phyloP scores from a whole-genome alignment of 2,888 invertebrate genomes.

The Drosophila neonasuta region DNA sequence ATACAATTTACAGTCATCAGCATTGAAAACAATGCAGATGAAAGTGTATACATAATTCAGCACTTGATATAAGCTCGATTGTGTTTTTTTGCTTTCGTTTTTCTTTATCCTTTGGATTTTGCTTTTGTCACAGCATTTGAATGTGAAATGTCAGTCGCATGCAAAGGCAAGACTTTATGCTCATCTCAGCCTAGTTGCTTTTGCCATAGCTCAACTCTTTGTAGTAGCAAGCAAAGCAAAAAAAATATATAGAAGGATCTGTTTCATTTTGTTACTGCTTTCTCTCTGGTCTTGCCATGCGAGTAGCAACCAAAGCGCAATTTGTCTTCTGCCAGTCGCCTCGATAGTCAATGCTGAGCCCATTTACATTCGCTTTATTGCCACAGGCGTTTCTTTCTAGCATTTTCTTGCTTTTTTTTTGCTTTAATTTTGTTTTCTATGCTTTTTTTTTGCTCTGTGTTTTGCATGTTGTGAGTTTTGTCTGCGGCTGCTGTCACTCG shows the following conservation, averaged over 20 bases:
- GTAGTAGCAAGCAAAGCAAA: constrained; percentile 25
- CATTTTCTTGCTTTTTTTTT: neutral
- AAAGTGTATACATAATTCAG: constrained; percentile 28
- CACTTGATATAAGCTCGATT: neutral
- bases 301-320: constrained; percentile 70
- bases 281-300: constrained; percentile 49
- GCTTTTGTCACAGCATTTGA: constrained; percentile 68
- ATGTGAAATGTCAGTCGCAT: constrained; percentile 80
- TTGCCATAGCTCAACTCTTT: constrained; percentile 59
- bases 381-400: constrained; percentile 29
- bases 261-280: constrained; percentile 67
- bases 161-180: constrained; percentile 56
- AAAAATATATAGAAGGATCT: constrained; percentile 38
- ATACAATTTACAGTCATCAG: neutral
- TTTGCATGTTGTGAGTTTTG: constrained; percentile 58
- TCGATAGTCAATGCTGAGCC: constrained; percentile 70
- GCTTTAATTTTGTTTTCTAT: neutral
- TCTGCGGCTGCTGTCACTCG: constrained; percentile 67
- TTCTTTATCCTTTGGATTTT: constrained; percentile 10
- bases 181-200: constrained; percentile 35
- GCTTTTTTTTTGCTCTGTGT: neutral
- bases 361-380: constrained; percentile 67
- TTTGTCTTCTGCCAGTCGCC: constrained; percentile 77
- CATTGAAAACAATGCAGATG: neutral
- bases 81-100: constrained; percentile 2